Base-by-base conservation (phyloP, 2,888 invertebrate species). In the Dendrolimus pini region DNA sequence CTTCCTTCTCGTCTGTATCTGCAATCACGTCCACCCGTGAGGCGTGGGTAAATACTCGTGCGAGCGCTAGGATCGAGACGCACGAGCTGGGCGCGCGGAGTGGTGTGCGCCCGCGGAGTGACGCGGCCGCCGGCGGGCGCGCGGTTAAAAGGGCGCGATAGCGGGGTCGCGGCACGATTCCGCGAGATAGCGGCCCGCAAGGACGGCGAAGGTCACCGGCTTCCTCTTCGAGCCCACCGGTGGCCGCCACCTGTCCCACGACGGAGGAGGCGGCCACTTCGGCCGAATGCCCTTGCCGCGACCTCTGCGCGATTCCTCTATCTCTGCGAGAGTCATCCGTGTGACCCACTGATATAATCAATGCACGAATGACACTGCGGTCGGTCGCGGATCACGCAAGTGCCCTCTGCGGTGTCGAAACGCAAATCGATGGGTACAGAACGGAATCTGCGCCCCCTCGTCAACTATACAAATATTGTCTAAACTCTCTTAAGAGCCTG, bases 121-220 rank as follows among this genome's bases (percentile, higher is more conserved):
- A 74, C 66, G 75, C 75, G 70, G 65, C 71, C 65, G 62, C 65
- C 72, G 70, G 57, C 70, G 68, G 66, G 64, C 69, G 64, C 63
- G 65, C 78, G 74, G 77, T 85, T 85, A 83, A 85, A 79, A 84
- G 80, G 69, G 79, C 71, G 76, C 69, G 85, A 80, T 81, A 82
- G 75, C 74, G 81, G 83, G 85, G 86, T 82, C 82, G 71, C 77
- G 83, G 71, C 83, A 78, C 74, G 68, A 63, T 58, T 76, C 74
- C 80, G 79, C 65, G 67, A 67, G 70, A 77, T 82, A 83, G 81
- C 85, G 67, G 55, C 30, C 58, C 70, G 65, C 85, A 84, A 88
- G 89, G 89, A 84, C 89, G 83, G 66, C 60, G 77, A 88, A 89
- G 85, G 89, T 86, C 85, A 80, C 57, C 64, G 58, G 52, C 53